These are phyloP conservation scores for Ceratoteleas bidentatus DNA, from an alignment of 1,140 invertebrate species.

Conservation along the genomic window DNA sequence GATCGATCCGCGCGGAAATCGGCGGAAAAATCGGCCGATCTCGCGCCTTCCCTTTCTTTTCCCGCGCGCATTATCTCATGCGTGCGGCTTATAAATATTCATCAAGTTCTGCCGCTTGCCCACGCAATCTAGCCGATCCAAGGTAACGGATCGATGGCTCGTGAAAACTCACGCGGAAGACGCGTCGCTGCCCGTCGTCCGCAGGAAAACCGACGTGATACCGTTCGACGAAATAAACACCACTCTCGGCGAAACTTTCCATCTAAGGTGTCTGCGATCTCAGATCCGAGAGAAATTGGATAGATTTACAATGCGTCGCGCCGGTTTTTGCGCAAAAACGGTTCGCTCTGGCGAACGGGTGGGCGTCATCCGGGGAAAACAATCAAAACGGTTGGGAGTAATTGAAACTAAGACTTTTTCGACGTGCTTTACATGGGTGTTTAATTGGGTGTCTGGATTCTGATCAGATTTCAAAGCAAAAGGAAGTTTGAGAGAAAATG, in stretches of 20 bases:
- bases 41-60: constrained; percentile 58
- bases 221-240: constrained; percentile 18
- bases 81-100: constrained; percentile 63
- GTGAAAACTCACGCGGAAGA: constrained; percentile 55
- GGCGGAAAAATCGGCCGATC: constrained; percentile 52
- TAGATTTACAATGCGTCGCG: constrained; percentile 1
- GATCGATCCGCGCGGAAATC: constrained; percentile 51
- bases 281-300: constrained; percentile 21
- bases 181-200: constrained; percentile 16
- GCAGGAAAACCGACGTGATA: constrained; percentile 19
- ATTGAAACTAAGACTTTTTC: too few species aligned
- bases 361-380: too few species aligned
- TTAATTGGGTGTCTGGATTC: too few species aligned
- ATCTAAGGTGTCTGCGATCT: constrained; percentile 30
- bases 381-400: too few species aligned
- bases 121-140: constrained; percentile 58
- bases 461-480: too few species aligned
- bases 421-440: too few species aligned
- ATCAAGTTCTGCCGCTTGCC: constrained; percentile 61
- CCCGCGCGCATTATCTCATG: constrained; percentile 49
- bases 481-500: too few species aligned
- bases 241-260: constrained; percentile 53
- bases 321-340: too few species aligned
- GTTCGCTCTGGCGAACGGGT: too few species aligned
- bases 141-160: constrained; percentile 60